Evolutionary conservation across 2,797 vertebrate species (phyloP).

Genomic region (Pseudochaenichthys georgianus): DNA sequence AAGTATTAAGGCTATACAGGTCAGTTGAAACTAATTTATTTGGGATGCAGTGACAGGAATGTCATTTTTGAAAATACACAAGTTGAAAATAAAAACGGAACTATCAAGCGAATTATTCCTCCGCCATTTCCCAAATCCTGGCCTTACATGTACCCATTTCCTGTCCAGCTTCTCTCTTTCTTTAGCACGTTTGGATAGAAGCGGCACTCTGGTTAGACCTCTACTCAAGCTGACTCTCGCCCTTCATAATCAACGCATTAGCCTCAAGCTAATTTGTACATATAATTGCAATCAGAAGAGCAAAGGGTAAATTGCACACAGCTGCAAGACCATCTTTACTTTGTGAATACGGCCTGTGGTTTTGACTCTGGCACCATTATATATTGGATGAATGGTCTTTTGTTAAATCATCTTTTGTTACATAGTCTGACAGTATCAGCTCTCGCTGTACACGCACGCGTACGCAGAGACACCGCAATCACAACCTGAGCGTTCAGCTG

Average conservation of each 20-base stretch:
- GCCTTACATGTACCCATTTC: too few relatives aligned
- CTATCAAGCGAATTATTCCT: background rate
- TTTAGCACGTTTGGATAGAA: background rate
- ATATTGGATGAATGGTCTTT: conserved; percentile 19
- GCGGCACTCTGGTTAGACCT: background rate
- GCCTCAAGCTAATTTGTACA: background rate
- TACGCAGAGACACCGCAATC: conserved; percentile 60
- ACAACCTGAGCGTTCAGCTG: conserved; percentile 39
- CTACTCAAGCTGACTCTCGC: background rate
- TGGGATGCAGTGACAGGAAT: background rate
- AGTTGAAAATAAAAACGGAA: background rate
- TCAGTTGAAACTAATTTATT: background rate
- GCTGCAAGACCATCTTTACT: background rate
- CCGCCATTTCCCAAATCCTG: too few relatives aligned
- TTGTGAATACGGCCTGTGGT: background rate
- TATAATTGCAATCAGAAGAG: too few relatives aligned
- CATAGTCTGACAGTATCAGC: conserved; percentile 43
- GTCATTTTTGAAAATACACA: too few relatives aligned
- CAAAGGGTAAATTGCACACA: too few relatives aligned
- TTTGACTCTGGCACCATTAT: conserved; percentile 30
- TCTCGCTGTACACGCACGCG: conserved; percentile 1
- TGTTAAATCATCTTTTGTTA: conserved; percentile 56
- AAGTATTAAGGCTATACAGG: background rate
- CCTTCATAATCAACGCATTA: background rate
- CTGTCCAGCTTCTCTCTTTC: too few relatives aligned